Conservation (phyloP, 2,797 vertebrate species). For the Garrulus glandarius region DNA sequence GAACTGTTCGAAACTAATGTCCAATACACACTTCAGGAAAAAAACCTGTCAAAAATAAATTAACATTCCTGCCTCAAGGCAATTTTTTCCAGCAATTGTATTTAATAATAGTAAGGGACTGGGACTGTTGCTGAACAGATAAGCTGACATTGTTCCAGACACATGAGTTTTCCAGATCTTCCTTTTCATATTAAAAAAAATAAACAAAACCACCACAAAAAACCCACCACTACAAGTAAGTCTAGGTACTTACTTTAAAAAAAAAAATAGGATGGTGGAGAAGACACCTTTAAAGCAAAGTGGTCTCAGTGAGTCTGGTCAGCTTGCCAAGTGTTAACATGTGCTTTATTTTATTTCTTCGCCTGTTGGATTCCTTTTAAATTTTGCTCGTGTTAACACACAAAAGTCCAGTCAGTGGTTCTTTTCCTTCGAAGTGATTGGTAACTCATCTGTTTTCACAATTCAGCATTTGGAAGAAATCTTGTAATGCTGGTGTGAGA, state of each 20-base stretch:
- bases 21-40: neutral
- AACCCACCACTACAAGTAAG: too few relatives aligned
- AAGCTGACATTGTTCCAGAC: neutral
- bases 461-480: neutral
- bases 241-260: neutral
- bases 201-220: neutral
- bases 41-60: neutral
- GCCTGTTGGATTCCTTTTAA: neutral
- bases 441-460: neutral
- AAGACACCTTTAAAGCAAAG: neutral
- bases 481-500: neutral
- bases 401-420: neutral
- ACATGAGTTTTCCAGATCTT: neutral
- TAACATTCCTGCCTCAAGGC: neutral
- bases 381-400: neutral
- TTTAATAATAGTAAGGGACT: constrained; percentile 16
- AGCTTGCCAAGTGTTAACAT: neutral
- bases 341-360: neutral
- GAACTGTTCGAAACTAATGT: neutral
- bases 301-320: neutral
- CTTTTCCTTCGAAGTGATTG: neutral
- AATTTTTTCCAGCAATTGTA: constrained; percentile 19
- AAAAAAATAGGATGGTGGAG: neutral
- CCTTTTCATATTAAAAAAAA: neutral
- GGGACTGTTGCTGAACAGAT: neutral